Conservation (phyloP, 2,113 vertebrate genomes). For the Heterochromis multidens region DNA sequence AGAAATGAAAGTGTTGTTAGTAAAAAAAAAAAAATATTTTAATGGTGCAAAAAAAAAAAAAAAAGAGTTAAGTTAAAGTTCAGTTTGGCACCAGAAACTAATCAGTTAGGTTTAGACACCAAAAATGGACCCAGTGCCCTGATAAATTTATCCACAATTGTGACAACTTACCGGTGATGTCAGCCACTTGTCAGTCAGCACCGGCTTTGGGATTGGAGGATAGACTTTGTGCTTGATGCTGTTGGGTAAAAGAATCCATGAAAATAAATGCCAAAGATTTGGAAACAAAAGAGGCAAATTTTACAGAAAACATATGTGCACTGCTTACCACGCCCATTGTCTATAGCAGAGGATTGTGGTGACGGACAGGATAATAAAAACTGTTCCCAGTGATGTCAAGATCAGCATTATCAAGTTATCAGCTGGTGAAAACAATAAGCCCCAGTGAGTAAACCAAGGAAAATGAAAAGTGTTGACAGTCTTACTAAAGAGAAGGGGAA, state of each 20-base stretch:
- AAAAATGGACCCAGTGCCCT: not conserved
- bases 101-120: not conserved
- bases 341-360: slow-evolving; percentile 26
- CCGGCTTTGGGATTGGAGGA: slow-evolving; percentile 60
- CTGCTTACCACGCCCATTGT: slow-evolving; percentile 50
- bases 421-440: slow-evolving; percentile 13
- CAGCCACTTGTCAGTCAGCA: slow-evolving; percentile 30
- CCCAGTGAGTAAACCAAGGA: not conserved
- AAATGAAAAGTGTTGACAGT: not conserved
- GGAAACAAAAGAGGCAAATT: not conserved
- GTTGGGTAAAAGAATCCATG: not conserved
- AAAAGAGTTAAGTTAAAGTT: not conserved
- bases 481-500: not conserved
- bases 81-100: not conserved
- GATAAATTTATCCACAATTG: too few relatives aligned
- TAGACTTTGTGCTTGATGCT: slow-evolving; percentile 55
- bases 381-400: not conserved
- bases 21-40: too few relatives aligned
- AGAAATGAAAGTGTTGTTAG: too few relatives aligned
- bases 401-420: not conserved
- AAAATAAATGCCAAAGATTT: not conserved
- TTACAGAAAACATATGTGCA: not conserved
- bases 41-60: not conserved
- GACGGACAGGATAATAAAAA: slow-evolving; percentile 11
- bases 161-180: slow-evolving; percentile 20